phyloP scores from a whole-genome alignment of 2,113 vertebrate genomes.

The Noturus placidus region DNA sequence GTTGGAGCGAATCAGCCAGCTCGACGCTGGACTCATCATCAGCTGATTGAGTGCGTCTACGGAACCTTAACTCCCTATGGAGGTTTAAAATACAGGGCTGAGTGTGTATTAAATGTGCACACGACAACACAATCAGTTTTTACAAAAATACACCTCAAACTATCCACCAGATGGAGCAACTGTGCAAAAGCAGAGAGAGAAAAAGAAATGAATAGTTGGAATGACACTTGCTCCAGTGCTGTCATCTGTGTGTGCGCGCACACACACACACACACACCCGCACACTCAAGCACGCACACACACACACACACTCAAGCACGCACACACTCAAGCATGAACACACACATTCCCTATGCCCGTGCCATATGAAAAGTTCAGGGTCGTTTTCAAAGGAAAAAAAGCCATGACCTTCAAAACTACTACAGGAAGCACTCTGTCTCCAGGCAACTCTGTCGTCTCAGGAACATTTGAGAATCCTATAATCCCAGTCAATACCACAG shows the following conservation, averaged over 20 bases:
- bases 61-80: conserved; percentile 74
- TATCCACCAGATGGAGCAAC: conserved; percentile 26
- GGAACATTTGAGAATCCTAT: conserved; percentile 42
- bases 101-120: neutral
- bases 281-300: neutral
- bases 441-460: conserved; percentile 51
- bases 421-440: conserved; percentile 45
- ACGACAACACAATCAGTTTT: neutral
- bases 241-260: neutral
- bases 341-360: neutral
- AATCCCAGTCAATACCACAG: conserved; percentile 7
- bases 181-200: neutral
- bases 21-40: conserved; percentile 73
- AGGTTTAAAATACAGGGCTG: conserved; percentile 55
- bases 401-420: conserved; percentile 4
- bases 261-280: neutral
- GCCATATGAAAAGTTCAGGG: conserved; percentile 10
- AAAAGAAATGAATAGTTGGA: neutral
- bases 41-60: conserved; percentile 74
- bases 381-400: neutral
- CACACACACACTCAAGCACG: neutral
- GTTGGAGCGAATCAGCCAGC: conserved; percentile 75
- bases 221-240: neutral
- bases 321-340: neutral
- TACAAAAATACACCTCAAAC: neutral